phyloP scores from a whole-genome alignment of 2,113 vertebrate species.

The Bujurquina vittata region DNA sequence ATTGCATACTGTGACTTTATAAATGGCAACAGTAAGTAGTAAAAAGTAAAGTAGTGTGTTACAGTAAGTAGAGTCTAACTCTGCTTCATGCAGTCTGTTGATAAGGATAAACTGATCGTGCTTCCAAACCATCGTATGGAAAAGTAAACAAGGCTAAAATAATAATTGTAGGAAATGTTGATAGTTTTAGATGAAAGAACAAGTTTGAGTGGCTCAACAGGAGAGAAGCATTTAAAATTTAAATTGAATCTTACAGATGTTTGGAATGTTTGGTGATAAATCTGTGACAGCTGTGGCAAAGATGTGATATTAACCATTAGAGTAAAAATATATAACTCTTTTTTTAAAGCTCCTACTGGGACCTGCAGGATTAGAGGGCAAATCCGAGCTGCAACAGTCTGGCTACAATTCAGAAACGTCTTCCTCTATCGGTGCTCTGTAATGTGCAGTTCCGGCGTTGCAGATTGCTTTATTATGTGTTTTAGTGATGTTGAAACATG shows the following conservation, averaged over 20 bases:
- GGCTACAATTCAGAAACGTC: neutral
- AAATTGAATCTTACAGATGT: neutral
- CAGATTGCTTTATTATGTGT: slow-evolving; percentile 2
- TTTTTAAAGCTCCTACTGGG: neutral
- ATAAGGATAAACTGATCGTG: neutral
- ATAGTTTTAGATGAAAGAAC: neutral
- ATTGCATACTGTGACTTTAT: rapidly evolving
- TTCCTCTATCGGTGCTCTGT: neutral
- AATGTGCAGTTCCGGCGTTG: neutral
- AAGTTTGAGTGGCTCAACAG: neutral
- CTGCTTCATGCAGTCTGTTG: neutral
- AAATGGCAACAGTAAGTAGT: neutral
- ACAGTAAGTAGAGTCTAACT: neutral
- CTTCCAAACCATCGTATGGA: neutral
- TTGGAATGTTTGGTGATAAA: rapidly evolving
- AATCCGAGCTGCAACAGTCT: neutral
- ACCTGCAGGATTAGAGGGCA: neutral
- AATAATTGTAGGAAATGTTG: rapidly evolving
- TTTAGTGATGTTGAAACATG: slow-evolving; percentile 39
- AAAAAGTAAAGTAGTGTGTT: neutral
- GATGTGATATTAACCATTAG: no score
- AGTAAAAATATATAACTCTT: no score
- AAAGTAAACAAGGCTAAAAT: neutral
- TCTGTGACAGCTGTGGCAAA: no score
- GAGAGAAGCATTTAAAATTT: neutral